Evolutionary conservation across 2,113 vertebrate genomes (phyloP).

Genomic region (Ophthalmolycus amberensis): DNA sequence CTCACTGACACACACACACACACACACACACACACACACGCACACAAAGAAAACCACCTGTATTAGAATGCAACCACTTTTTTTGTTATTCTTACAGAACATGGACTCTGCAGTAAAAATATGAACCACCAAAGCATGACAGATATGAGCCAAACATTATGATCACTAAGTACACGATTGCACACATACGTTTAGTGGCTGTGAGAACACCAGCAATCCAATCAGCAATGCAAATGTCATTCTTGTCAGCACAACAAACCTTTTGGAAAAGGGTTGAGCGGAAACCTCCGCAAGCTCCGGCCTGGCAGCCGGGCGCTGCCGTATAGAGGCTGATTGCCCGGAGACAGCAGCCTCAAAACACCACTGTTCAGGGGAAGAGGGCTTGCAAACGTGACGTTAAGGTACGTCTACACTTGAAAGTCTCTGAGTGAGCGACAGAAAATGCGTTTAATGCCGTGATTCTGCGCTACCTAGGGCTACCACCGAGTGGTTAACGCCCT

Average conservation of each 20-base stretch:
- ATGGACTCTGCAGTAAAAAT: not conserved
- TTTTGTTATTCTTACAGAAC: not conserved
- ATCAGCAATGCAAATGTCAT: not conserved
- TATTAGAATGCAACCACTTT: not conserved
- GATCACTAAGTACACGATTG: not conserved
- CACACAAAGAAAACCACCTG: conserved; percentile 8
- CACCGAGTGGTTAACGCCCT: not conserved
- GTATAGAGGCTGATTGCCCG: not conserved
- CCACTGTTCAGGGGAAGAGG: not conserved
- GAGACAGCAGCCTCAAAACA: not conserved
- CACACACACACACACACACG: not conserved
- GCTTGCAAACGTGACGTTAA: not conserved
- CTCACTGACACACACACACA: not conserved
- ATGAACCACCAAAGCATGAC: not conserved
- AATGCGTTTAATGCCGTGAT: not conserved
- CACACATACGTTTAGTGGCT: not conserved
- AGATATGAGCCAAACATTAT: not conserved
- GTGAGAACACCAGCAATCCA: not conserved
- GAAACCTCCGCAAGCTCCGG: not conserved
- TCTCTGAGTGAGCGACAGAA: not conserved
- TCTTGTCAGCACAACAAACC: not conserved
- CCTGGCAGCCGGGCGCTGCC: not conserved
- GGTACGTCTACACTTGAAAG: not conserved
- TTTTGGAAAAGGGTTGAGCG: not conserved
- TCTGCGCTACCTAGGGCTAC: not conserved